phyloP scores from a whole-genome alignment of 2,113 vertebrate genomes.

The Chaetodon trifascialis region DNA sequence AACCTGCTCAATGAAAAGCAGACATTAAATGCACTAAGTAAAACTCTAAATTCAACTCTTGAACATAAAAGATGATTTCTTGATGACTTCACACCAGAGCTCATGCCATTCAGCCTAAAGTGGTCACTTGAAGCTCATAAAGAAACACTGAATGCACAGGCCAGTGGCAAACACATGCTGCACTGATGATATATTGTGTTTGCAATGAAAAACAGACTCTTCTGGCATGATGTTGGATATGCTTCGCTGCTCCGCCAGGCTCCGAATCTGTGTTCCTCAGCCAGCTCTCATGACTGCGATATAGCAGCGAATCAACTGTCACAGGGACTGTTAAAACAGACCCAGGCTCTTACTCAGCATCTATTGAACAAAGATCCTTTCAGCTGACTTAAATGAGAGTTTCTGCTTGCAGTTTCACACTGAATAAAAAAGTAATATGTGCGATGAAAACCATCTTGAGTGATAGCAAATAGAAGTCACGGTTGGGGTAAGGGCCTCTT shows the following conservation, averaged over 20 bases:
- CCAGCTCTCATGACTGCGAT: slow-evolving; percentile 42
- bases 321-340: slow-evolving; percentile 32
- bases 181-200: background rate
- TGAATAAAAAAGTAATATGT: slow-evolving; percentile 16
- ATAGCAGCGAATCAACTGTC: slow-evolving; percentile 33
- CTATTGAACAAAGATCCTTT: slow-evolving; percentile 50
- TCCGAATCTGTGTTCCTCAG: slow-evolving; percentile 12
- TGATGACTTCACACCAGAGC: background rate
- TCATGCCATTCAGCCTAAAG: background rate
- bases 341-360: slow-evolving; percentile 32
- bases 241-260: slow-evolving; percentile 39
- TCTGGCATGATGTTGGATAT: slow-evolving; percentile 3
- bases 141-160: slow-evolving; percentile 13
- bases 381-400: slow-evolving; percentile 5
- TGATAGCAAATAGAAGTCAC: background rate
- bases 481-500: background rate
- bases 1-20: background rate
- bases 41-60: background rate
- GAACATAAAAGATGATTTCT: background rate
- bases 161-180: slow-evolving; percentile 19
- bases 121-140: background rate
- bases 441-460: slow-evolving; percentile 5
- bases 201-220: slow-evolving; percentile 41
- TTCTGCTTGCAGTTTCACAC: slow-evolving; percentile 24
- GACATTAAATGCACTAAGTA: background rate